Conservation (phyloP, 2,888 invertebrate genomes). For the Aleiodes leptofemur region DNA sequence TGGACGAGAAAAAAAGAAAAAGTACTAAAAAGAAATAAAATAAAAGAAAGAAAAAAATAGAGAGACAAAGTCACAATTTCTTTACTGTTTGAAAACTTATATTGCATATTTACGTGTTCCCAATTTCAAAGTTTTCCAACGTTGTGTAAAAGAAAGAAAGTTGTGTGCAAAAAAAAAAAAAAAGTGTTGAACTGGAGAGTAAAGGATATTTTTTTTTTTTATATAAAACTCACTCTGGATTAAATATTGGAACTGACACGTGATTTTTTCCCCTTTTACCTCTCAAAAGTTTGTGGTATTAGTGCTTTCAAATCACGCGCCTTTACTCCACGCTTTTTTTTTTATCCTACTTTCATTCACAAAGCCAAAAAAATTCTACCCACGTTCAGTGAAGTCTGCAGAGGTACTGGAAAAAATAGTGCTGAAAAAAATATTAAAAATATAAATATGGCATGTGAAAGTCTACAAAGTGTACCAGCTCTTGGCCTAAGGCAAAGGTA, state of each 20-base stretch:
- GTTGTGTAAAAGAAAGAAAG: background rate
- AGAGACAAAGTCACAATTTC: background rate
- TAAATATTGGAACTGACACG: slow-evolving; percentile 12
- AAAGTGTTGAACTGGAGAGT: too few species aligned
- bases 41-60: background rate
- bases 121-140: slow-evolving; percentile 9
- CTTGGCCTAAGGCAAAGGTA: slow-evolving; percentile 50
- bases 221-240: background rate
- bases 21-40: background rate
- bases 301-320: too few species aligned
- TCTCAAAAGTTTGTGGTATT: background rate
- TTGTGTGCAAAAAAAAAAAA: background rate
- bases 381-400: slow-evolving; percentile 66
- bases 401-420: slow-evolving; percentile 45
- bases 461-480: slow-evolving; percentile 56
- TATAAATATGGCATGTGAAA: slow-evolving; percentile 62
- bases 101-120: background rate
- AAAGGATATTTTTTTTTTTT: background rate
- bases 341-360: background rate
- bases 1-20: slow-evolving; percentile 12
- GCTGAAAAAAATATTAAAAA: slow-evolving; percentile 44
- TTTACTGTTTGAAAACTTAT: background rate
- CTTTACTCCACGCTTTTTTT: too few species aligned
- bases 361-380: slow-evolving; percentile 59
- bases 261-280: background rate